Evolutionary conservation across 2,113 vertebrate species (phyloP).

Genomic region (Petrocephalus microphthalmus): DNA sequence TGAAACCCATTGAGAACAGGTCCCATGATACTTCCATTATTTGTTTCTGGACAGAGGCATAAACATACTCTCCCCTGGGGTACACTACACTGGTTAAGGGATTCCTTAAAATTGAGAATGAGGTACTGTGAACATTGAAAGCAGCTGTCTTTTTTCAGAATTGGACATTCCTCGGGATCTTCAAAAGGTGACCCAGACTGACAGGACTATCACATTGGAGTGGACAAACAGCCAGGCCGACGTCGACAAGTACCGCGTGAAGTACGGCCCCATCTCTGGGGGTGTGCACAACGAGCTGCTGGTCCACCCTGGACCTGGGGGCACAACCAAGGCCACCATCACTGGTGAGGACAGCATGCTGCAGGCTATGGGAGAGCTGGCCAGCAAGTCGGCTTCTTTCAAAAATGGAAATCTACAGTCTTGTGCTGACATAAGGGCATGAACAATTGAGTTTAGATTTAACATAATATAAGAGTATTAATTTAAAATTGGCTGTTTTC

Average conservation of each 20-base stretch:
- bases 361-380: too few species aligned
- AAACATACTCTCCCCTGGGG: too few species aligned
- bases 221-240: conserved; percentile 80
- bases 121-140: neutral
- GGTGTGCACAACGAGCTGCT: conserved; percentile 73
- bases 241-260: conserved; percentile 71
- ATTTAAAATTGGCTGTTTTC: too few species aligned
- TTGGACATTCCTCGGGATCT: conserved; percentile 77
- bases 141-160: conserved; percentile 47
- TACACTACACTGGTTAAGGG: neutral
- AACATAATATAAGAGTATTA: too few species aligned
- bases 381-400: too few species aligned
- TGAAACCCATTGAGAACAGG: too few species aligned
- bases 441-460: too few species aligned
- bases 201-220: conserved; percentile 75
- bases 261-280: conserved; percentile 83
- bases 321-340: conserved; percentile 69
- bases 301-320: conserved; percentile 63
- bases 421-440: too few species aligned
- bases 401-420: too few species aligned
- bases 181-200: conserved; percentile 71
- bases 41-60: too few species aligned
- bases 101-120: neutral
- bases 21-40: too few species aligned
- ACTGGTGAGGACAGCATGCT: too few species aligned